Conservation (phyloP, 2,888 invertebrate genomes). For the Choreutis nemorana region DNA sequence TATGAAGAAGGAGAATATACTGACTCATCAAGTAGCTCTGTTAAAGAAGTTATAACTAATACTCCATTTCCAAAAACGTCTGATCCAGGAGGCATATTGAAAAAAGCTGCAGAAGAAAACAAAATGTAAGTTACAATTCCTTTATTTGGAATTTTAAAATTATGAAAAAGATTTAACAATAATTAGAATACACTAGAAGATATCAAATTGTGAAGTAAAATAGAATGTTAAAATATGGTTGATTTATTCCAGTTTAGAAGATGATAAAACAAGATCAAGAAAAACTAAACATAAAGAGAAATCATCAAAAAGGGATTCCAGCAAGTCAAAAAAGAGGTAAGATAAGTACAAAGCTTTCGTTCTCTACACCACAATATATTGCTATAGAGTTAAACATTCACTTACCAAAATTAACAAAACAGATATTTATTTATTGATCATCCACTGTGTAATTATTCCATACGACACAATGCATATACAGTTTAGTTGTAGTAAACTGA, state of each 20-base stretch:
- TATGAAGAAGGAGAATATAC: slow-evolving; percentile 72
- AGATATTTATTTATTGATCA: too few species aligned
- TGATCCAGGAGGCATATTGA: slow-evolving; percentile 54
- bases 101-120: slow-evolving; percentile 48
- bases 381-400: neutral
- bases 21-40: slow-evolving; percentile 45
- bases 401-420: too few species aligned
- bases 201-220: too few species aligned
- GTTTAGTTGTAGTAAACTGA: neutral
- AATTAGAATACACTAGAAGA: too few species aligned
- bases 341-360: neutral
- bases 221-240: too few species aligned
- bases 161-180: too few species aligned
- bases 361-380: slow-evolving; percentile 5
- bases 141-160: too few species aligned
- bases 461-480: too few species aligned
- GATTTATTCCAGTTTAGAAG: slow-evolving; percentile 27
- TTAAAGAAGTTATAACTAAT: slow-evolving; percentile 37
- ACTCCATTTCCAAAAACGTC: slow-evolving; percentile 54
- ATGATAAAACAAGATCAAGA: slow-evolving; percentile 26
- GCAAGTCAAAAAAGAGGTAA: slow-evolving; percentile 38
- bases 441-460: too few species aligned
- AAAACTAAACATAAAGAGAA: slow-evolving; percentile 28
- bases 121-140: slow-evolving; percentile 62
- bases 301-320: slow-evolving; percentile 27